Base-by-base conservation (phyloP, 2,797 vertebrate genomes). In the Falco concolor region DNA sequence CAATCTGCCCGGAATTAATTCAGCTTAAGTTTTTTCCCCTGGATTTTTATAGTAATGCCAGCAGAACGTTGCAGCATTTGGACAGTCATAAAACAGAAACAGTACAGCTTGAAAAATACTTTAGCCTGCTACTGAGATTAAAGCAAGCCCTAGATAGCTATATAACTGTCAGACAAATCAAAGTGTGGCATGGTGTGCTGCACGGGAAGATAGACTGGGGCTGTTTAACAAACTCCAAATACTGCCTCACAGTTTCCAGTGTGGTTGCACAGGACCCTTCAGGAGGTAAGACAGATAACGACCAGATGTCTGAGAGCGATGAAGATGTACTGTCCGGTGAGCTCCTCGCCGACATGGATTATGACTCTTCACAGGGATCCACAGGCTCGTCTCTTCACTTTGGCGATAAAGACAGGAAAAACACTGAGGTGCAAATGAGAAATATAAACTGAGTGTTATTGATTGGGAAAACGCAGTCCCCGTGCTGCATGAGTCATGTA, bases 51-150 rank as follows among this genome's bases (percentile, higher is more conserved):
- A 68, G 54, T 30, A 75, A 53, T 84, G 76, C 44, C 69, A 81
- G 72, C 75, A 81, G 84, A 97, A 96, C 0, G 0, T 28, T 78
- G 83, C 65, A 95, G 79, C 20, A 8, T 53, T 95, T 96, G 91
- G 80, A 79, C 88, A 75, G 70, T 30, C 72, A 64, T 85, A 89
- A 92, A 92, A 52, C 68, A 69, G 54, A 87, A 96, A 79, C 1
- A 24, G 45, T 84, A 32, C 87, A 94, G 80, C 84, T 93, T 94
- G 91, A 89, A 87, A 95, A 94, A 83, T 47, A 65, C 92, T 93
- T 92, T 10, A 84, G 90, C 49, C 91, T 84, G 85, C 90, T 93
- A 80, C 92, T 79, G 94, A 90, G 95, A 93, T 95, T 63, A 92
- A 95, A 94, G 92, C 53, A 42, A 96, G 80, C 87, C 92, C 83